These are phyloP conservation scores for Calidris pugnax DNA, from an alignment of 2,113 vertebrate species.

Conservation along the genomic window DNA sequence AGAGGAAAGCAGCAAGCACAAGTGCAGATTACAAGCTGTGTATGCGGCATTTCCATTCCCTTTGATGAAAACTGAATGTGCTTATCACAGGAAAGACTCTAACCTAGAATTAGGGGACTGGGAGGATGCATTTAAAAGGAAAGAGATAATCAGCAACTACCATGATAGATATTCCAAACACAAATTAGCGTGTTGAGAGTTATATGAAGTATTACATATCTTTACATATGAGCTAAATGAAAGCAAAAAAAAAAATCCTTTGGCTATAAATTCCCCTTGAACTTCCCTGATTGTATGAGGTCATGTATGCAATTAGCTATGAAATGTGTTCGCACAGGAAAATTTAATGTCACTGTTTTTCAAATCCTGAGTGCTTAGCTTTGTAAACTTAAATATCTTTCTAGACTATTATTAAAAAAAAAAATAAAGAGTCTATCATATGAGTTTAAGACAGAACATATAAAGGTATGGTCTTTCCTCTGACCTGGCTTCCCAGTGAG, in stretches of 20 bases:
- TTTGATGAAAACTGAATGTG: conserved; percentile 15
- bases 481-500: background rate
- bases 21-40: background rate
- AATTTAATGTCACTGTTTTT: background rate
- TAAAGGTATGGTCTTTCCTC: background rate
- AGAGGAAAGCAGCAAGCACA: background rate
- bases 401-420: background rate
- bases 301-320: background rate
- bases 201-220: background rate
- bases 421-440: background rate
- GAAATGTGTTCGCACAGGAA: background rate
- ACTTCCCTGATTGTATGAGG: background rate
- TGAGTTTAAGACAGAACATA: background rate
- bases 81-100: background rate
- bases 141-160: background rate
- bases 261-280: background rate
- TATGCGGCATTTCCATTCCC: background rate
- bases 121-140: background rate
- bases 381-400: background rate
- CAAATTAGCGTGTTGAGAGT: background rate
- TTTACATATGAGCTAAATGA: background rate
- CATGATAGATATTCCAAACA: background rate
- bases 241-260: background rate
- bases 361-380: background rate
- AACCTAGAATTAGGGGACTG: background rate